Base-by-base conservation (phyloP, 37 sponge, comb jelly and placozoan species). In the Chondrilla cf. caribensis region DNA sequence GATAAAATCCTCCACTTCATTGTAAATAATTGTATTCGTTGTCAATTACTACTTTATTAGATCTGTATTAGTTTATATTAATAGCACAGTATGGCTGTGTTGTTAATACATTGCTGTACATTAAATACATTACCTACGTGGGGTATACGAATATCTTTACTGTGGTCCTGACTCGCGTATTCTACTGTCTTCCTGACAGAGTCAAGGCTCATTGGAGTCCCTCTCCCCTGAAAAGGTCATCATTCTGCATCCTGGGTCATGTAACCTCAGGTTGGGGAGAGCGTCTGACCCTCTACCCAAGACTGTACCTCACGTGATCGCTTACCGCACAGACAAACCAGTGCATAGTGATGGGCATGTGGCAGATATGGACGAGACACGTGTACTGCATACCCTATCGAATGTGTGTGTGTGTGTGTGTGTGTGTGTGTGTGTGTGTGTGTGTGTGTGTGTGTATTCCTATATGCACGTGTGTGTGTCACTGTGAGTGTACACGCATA, bases 291-390 rank as follows among this genome's bases (percentile, higher is more conserved):
- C 78, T 60, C 73, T 72, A 47, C 97, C 97, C 1, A 81, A 89
- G 22, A 32, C 84, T n/a, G 65, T 96, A 9, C 94, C 94, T 26
- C 97, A 96, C 58, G 66, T 88, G 32, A 96, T 96, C 22, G 97
- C 97, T 0, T 91, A 91, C 38, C 81, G 79, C 51, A 54, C 44
- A 3, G 44, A 73, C 24, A n/a, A 37, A 22, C 76, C 19, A 15
- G 22, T 15, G 22, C 64, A 28, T 58, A 71, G 21, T 43, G 22
- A 60, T 36, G 38, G 0, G 21, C 76, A 24, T 47, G 26, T 38
- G 33, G 43, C 83, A 82, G 58, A 35, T 39, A 22, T 25, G 0
- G 88, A 89, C 43, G 82, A 82, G 31, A 82, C 79, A 17, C 65
- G 81, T 19, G 87, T 84, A 0, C 79, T 87, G 17, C 35, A 54